Conservation (phyloP, 1,140 invertebrate species). For the Rhyacophila brunnea region DNA sequence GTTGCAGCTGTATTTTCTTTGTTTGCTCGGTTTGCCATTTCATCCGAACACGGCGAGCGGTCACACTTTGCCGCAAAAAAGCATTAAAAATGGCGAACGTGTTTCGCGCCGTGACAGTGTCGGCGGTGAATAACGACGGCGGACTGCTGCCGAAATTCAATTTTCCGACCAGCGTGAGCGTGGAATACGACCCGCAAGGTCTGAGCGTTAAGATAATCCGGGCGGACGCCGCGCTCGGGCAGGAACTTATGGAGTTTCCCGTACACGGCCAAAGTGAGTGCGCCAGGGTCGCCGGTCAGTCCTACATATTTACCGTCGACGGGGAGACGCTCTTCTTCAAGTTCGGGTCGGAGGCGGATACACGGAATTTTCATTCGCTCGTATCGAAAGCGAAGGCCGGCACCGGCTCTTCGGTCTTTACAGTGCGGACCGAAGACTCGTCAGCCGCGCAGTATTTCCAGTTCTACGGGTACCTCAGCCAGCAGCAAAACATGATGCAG, state of each 20-base stretch:
- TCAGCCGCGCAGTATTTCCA: constrained; percentile 97
- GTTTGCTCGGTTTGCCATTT: constrained; percentile 23
- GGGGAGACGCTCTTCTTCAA: constrained; percentile 60
- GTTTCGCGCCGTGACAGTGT: constrained; percentile 68
- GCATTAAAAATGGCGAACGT: constrained; percentile 65
- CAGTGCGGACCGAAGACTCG: constrained; percentile 94
- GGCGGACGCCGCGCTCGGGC: constrained; percentile 47
- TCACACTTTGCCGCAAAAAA: constrained; percentile 19
- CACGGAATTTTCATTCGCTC: constrained; percentile 73
- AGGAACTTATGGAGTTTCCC: constrained; percentile 64
- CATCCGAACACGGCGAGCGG: constrained; percentile 1
- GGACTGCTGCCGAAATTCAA: constrained; percentile 65
- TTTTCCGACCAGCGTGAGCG: constrained; percentile 65
- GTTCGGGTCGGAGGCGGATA: constrained; percentile 59
- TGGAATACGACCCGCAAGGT: constrained; percentile 76
- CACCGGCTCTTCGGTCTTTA: constrained; percentile 83
- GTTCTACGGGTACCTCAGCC: constrained; percentile 98
- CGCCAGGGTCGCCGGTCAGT: constrained; percentile 41
- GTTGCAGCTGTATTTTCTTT: constrained; percentile 22
- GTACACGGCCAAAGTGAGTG: constrained; percentile 67
- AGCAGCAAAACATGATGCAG: constrained; percentile 99
- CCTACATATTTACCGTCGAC: constrained; percentile 70
- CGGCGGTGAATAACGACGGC: constrained; percentile 66
- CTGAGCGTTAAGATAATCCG: constrained; percentile 66
- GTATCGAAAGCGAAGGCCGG: constrained; percentile 77